phyloP scores from a whole-genome alignment of 2,797 vertebrate genomes.

The Danio choprae region DNA sequence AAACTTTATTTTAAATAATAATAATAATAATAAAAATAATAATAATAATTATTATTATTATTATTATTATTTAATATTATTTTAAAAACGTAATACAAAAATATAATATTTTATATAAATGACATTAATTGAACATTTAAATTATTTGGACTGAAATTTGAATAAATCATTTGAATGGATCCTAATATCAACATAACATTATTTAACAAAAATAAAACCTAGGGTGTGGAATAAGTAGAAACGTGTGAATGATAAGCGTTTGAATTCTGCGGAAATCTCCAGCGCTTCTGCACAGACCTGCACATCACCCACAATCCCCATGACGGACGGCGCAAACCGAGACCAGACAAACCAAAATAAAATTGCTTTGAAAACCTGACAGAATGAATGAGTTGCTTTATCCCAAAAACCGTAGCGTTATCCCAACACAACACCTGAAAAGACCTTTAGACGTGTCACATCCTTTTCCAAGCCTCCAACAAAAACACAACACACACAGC shows the following conservation, averaged over 20 bases:
- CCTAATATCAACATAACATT: neutral
- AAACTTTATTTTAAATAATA: too few species aligned
- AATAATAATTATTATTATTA: too few species aligned
- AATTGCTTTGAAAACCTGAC: slow-evolving; percentile 13
- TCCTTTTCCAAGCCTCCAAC: slow-evolving; percentile 5
- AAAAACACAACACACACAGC: slow-evolving; percentile 18
- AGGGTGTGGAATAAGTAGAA: neutral
- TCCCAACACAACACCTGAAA: neutral
- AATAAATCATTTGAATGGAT: too few species aligned
- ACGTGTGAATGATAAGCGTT: neutral
- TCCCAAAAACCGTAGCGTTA: slow-evolving; percentile 9
- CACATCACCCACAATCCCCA: slow-evolving; percentile 2
- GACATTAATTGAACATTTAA: too few species aligned
- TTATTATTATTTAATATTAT: too few species aligned
- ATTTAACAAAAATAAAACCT: neutral
- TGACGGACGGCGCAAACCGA: slow-evolving; percentile 12
- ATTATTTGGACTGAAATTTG: too few species aligned
- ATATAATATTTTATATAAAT: too few species aligned
- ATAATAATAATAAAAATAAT: too few species aligned
- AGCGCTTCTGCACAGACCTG: neutral
- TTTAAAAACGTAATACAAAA: too few species aligned
- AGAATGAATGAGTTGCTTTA: slow-evolving; percentile 19
- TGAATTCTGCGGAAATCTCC: slow-evolving; percentile 1
- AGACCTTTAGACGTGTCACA: slow-evolving; percentile 1
- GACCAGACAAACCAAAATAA: slow-evolving; percentile 27